Evolutionary conservation across 2,888 invertebrate species (phyloP), one percentile per base, ranked within the genome.

Genomic region (Proisotoma minuta): DNA sequence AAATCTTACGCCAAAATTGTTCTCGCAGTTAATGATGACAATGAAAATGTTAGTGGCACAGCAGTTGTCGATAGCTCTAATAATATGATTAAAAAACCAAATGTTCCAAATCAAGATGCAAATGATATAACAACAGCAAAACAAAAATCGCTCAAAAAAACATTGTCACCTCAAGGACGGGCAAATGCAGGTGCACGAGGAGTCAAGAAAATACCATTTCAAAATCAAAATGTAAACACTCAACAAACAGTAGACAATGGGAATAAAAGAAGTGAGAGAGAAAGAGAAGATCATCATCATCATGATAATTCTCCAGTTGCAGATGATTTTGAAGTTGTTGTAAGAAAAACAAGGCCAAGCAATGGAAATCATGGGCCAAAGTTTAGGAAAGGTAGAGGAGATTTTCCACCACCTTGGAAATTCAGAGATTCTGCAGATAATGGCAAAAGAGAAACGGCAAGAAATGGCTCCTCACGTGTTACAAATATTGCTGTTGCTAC

Each of bases 241-340:
- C n/a, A n/a, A n/a, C 43, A 43, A 43, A 43, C 15, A 15, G 20
- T 43, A 43, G 20, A 43, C 43, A 43, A 20, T 43, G 18, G 20
- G 20, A 15, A 15, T 43, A 8, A 10, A 8, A 8, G 8, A 8
- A 15, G 20, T 12, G 4, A 12, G 18, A n/a, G 4, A 43, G 18
- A 43, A 43, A 15, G 10, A 18, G 43, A 43, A 43, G 4, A 5
- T 43, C 5, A 43, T n/a, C 15, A 43, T 43, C 18, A 15, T 18
- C 43, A 5, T 18, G 18, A 43, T n/a, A 20, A 43, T 18, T 43
- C 43, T 43, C 43, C 43, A 4, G 34, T 15, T 15, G 52, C n/a
- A 24, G 53, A 54, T 39, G 53, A 54, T 20, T 54, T 54, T 34
- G 53, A 54, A 39, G 29, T 54, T 18, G 53, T 54, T n/a, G 39